Percentiles rank a stretch among this genome's conserved stretches.
phyloP scores from a whole-genome alignment of 2,888 invertebrate genomes.

The Lymantria dispar region DNA sequence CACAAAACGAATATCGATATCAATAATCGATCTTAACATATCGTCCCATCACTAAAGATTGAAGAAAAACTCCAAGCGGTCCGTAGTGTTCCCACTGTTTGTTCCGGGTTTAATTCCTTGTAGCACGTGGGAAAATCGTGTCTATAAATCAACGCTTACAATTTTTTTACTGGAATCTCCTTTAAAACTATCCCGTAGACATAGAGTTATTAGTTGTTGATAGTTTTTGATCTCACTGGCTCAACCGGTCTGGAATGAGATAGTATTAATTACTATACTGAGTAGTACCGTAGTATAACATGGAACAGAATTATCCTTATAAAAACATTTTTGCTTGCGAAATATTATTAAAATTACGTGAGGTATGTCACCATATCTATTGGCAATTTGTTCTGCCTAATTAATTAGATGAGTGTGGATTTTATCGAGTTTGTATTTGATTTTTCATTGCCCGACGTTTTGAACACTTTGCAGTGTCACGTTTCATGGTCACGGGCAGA shows the following conservation, averaged over 20 bases:
- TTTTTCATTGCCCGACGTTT: no score
- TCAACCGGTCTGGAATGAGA: slow-evolving; percentile 7
- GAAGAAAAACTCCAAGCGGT: slow-evolving; percentile 55
- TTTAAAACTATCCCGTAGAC: slow-evolving; percentile 29
- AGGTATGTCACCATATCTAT: no score
- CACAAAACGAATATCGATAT: background rate
- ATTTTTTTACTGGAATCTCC: slow-evolving; percentile 43
- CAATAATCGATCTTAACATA: background rate
- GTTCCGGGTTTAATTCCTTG: slow-evolving; percentile 76
- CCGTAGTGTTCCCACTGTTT: slow-evolving; percentile 58
- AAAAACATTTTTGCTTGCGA: no score
- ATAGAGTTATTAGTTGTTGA: slow-evolving; percentile 35
- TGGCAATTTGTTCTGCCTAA: no score
- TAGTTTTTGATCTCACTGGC: slow-evolving; percentile 18
- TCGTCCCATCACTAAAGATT: slow-evolving; percentile 34
- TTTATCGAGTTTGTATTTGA: no score
- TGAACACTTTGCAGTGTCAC: no score
- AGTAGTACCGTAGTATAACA: background rate
- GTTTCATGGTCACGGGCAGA: no score
- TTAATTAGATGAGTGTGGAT: no score
- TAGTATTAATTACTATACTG: slow-evolving; percentile 24
- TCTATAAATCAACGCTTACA: slow-evolving; percentile 62
- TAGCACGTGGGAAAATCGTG: slow-evolving; percentile 77
- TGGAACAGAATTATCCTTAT: no score
- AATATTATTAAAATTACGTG: no score